Evolutionary conservation across 2,113 vertebrate species (phyloP).

Genomic region (Bambusicola thoracicus): DNA sequence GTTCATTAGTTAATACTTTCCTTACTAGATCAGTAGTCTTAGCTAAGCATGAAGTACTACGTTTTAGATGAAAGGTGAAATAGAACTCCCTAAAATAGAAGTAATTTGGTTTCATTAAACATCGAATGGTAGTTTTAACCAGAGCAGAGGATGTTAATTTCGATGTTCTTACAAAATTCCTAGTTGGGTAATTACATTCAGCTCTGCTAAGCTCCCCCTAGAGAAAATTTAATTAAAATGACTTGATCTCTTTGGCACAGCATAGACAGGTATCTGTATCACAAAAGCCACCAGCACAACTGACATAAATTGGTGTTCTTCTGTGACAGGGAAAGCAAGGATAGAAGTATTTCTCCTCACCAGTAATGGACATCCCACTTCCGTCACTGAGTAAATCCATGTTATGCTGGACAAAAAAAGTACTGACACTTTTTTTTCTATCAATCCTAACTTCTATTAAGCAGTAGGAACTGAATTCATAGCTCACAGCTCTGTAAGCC

Average conservation of each 20-base stretch:
- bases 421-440: fast-evolving
- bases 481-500: background rate
- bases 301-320: background rate
- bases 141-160: conserved; percentile 23
- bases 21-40: background rate
- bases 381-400: background rate
- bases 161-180: conserved; percentile 37
- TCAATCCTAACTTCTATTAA: background rate
- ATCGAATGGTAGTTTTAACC: background rate
- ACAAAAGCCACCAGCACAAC: conserved; percentile 21
- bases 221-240: conserved; percentile 62
- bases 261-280: conserved; percentile 46
- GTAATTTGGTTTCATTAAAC: conserved; percentile 43
- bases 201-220: conserved; percentile 4
- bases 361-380: background rate
- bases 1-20: background rate
- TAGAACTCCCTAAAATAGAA: background rate
- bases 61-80: conserved; percentile 11
- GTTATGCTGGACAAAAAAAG: background rate
- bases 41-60: background rate
- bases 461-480: background rate
- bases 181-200: conserved; percentile 49
- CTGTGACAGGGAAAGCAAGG: background rate
- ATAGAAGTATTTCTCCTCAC: background rate
- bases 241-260: conserved; percentile 19